A percentile compares a stretch with the other conserved stretches of the same genome.
Evolutionary conservation across 1,140 invertebrate species (phyloP).

Genomic region (Muscidifurax raptorellus): DNA sequence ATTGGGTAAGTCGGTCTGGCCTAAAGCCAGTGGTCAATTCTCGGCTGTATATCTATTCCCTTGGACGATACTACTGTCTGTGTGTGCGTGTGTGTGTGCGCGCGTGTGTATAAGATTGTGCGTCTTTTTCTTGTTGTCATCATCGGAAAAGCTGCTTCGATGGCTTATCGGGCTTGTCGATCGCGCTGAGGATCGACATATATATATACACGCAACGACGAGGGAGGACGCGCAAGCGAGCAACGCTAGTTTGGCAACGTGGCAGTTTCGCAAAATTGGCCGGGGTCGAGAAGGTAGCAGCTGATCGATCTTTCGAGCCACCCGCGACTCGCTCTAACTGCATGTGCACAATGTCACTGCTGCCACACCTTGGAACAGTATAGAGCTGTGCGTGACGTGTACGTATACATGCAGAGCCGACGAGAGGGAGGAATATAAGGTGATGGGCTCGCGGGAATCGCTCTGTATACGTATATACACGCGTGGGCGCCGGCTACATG

Average conservation of each 20-base stretch:
- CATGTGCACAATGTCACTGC: neutral
- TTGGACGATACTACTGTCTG: neutral
- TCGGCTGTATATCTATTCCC: neutral
- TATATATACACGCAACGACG: no score
- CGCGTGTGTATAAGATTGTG: no score
- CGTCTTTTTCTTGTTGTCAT: neutral
- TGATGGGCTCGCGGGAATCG: no score
- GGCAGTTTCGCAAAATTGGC: constrained; percentile 47
- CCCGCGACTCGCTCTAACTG: neutral
- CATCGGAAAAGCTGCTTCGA: neutral
- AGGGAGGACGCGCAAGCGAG: neutral
- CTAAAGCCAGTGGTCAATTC: constrained; percentile 60
- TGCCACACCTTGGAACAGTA: constrained; percentile 33
- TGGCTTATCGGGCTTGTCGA: constrained; percentile 17
- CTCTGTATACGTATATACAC: no score
- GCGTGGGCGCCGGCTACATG: no score
- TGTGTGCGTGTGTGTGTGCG: no score
- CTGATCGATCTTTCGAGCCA: neutral
- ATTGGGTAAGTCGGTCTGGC: constrained; percentile 75
- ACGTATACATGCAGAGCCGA: no score
- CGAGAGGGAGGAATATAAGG: no score
- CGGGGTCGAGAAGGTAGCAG: neutral
- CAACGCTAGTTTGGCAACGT: constrained; percentile 22
- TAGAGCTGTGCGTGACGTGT: neutral
- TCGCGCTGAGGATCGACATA: neutral